Percentiles rank a stretch among this genome's conserved stretches.
Conservation (phyloP, 2,113 vertebrate species). For the Nothocercus julius region DNA sequence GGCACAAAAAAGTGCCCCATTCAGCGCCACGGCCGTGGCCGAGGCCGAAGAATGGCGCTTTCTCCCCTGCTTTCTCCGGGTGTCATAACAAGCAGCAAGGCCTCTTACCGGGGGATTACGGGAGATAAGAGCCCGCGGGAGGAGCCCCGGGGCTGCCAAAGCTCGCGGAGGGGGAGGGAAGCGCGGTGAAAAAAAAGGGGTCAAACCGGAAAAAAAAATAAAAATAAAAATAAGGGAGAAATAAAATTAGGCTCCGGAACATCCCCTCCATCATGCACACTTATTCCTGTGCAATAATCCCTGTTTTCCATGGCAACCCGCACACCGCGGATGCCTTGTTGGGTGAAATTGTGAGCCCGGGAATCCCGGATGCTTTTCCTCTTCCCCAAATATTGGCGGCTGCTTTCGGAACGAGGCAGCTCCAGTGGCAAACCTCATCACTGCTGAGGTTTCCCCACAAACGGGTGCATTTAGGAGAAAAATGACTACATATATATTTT, state of each 20-base stretch:
- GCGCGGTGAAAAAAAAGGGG: neutral
- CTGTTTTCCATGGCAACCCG: constrained; percentile 58
- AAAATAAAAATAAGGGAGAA: no score
- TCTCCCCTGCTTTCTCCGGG: constrained; percentile 78
- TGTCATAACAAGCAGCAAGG: constrained; percentile 84
- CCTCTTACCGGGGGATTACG: constrained; percentile 76
- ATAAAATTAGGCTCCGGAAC: no score
- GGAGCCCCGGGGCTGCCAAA: constrained; percentile 5
- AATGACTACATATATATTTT: neutral
- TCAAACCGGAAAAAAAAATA: no score
- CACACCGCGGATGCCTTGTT: neutral
- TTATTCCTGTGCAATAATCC: neutral
- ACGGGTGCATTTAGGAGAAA: neutral
- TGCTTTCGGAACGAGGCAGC: no score
- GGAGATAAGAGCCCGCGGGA: constrained; percentile 73
- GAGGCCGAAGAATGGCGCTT: constrained; percentile 70
- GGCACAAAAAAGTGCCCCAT: constrained; percentile 72
- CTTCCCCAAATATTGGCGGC: neutral
- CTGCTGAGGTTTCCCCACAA: neutral
- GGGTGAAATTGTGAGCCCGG: no score
- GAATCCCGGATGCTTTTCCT: fast-evolving
- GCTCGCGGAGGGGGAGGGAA: neutral
- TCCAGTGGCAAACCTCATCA: no score
- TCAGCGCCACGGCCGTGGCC: constrained; percentile 67
- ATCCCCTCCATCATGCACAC: no score